Evolutionary conservation across 2,113 vertebrate species (phyloP).

Genomic region (Taxidea taxus): DNA sequence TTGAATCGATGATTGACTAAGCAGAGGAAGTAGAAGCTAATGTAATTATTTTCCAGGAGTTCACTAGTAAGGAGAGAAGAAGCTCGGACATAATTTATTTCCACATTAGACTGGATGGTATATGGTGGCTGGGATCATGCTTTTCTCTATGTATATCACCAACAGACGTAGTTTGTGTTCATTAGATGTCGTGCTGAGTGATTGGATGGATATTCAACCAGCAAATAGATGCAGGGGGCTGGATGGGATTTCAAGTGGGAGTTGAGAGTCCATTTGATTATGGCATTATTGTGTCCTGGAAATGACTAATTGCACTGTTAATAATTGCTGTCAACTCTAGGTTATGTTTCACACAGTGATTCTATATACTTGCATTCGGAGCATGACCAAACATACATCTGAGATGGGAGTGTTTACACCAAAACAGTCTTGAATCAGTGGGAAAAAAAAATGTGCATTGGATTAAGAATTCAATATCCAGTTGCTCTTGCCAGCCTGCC

Average conservation of each 20-base stretch:
- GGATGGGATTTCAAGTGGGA: background rate
- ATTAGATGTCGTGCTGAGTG: background rate
- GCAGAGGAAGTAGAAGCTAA: background rate
- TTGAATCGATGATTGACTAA: background rate
- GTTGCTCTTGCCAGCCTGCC: conserved; percentile 52
- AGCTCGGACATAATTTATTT: background rate
- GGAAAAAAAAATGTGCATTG: conserved; percentile 65
- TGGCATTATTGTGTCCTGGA: background rate
- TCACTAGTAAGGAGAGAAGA: background rate
- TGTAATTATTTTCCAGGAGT: background rate
- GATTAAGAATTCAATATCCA: conserved; percentile 64
- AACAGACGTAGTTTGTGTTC: background rate
- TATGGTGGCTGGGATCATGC: background rate
- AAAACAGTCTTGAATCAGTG: conserved; percentile 68
- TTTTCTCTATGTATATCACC: background rate
- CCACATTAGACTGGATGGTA: background rate
- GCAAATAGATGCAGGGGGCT: background rate
- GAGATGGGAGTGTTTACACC: conserved; percentile 71
- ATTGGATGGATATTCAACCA: background rate
- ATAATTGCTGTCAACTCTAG: background rate
- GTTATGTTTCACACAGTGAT: conserved; percentile 45
- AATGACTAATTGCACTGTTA: rapidly evolving
- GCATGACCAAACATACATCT: conserved; percentile 54
- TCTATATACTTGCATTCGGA: conserved; percentile 42
- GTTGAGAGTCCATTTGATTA: background rate